Conservation (phyloP, 2,888 invertebrate genomes). For the Lumbricus terrestris region DNA sequence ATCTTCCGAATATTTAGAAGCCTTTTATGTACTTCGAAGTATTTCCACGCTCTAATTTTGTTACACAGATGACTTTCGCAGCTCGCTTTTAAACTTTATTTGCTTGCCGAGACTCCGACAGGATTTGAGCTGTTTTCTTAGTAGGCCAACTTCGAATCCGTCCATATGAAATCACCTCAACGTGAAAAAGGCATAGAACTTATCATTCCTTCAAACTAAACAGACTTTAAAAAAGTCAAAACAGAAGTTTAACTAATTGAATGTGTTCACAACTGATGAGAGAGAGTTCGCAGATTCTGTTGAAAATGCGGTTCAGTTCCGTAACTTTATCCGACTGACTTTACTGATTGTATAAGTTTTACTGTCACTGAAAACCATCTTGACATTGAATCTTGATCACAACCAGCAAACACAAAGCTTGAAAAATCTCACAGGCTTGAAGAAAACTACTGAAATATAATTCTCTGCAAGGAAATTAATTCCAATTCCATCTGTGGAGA, state of each 20-base stretch:
- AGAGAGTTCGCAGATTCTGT: too few species aligned
- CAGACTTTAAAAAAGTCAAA: background rate
- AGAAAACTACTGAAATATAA: background rate
- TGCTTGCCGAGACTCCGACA: background rate
- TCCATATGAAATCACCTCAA: background rate
- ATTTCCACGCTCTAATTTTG: background rate
- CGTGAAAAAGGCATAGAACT: background rate
- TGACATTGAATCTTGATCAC: background rate
- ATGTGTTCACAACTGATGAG: too few species aligned
- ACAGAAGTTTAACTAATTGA: background rate
- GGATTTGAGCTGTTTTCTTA: background rate
- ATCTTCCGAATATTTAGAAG: background rate
- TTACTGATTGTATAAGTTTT: background rate
- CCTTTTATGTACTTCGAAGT: background rate
- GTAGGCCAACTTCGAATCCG: too few species aligned
- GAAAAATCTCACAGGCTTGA: background rate
- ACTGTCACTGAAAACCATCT: background rate
- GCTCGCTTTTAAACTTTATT: background rate
- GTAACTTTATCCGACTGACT: background rate
- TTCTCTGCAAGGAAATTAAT: background rate
- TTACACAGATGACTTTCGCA: background rate
- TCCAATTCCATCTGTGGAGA: background rate
- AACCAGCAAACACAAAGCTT: background rate
- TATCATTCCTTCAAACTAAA: background rate
- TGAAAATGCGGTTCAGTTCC: background rate